Conservation (phyloP, 1,140 invertebrate genomes). For the Pseudomyrmex dendroicus region DNA sequence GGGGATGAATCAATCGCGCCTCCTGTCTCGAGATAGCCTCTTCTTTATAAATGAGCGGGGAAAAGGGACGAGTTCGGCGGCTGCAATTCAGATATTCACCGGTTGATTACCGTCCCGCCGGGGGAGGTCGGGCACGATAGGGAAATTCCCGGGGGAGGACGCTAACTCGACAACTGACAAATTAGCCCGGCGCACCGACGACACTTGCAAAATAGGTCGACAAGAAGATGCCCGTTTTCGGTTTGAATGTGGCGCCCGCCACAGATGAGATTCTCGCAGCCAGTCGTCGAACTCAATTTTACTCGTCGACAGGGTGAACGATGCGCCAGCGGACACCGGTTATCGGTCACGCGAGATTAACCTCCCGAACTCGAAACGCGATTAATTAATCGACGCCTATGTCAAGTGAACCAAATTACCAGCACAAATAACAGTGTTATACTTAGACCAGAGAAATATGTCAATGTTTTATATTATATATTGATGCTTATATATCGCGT, state of each 20-base stretch:
- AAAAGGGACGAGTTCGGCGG: constrained; percentile 75
- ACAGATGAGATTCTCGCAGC: constrained; percentile 60
- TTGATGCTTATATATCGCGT: no score
- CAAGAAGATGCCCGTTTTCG: constrained; percentile 79
- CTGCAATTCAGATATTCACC: constrained; percentile 84
- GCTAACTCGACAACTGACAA: constrained; percentile 86
- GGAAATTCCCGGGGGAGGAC: constrained; percentile 81
- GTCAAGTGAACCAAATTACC: no score
- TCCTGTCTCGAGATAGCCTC: constrained; percentile 74
- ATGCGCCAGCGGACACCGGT: constrained; percentile 25
- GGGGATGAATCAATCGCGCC: constrained; percentile 80
- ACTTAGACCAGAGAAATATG: no score
- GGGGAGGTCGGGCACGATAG: constrained; percentile 68
- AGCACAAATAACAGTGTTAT: no score
- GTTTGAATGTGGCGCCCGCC: constrained; percentile 75
- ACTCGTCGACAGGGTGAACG: constrained; percentile 53
- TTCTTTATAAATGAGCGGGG: constrained; percentile 84
- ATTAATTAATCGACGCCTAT: constrained; percentile 20
- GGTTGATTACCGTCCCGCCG: constrained; percentile 84
- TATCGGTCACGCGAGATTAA: constrained; percentile 56
- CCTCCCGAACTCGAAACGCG: not conserved
- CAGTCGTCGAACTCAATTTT: constrained; percentile 55
- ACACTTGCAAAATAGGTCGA: constrained; percentile 86
- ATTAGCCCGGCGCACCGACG: constrained; percentile 85
- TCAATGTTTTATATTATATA: no score